Conservation (phyloP, 2,888 invertebrate species). For the Acleris cristana region DNA sequence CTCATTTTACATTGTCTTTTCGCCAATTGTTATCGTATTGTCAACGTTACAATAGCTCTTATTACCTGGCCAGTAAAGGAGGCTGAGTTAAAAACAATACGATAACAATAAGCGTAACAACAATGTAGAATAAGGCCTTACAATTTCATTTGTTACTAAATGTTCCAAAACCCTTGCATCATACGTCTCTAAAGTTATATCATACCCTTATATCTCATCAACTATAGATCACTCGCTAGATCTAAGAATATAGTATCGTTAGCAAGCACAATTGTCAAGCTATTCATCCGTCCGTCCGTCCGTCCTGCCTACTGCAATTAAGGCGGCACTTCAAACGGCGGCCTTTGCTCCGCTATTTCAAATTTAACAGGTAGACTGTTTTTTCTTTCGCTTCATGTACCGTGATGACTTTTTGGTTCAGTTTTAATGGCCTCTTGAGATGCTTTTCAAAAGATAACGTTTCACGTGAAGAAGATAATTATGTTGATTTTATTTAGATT, state of each 20-base stretch:
- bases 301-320: not conserved
- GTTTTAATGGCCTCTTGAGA: conserved; percentile 4
- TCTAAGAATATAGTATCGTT: not conserved
- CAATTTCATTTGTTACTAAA: too few species aligned
- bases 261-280: not conserved
- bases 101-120: too few species aligned
- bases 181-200: too few species aligned
- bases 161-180: too few species aligned
- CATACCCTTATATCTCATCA: too few species aligned
- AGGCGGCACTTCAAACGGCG: not conserved
- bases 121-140: too few species aligned
- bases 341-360: conserved; percentile 5
- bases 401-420: conserved; percentile 15
- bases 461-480: conserved; percentile 21
- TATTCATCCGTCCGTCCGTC: conserved; percentile 2
- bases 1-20: too few species aligned
- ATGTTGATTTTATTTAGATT: conserved; percentile 7
- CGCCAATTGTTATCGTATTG: too few species aligned
- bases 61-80: too few species aligned
- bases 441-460: conserved; percentile 15
- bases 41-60: too few species aligned
- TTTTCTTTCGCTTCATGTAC: not conserved
- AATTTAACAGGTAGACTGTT: conserved; percentile 23
- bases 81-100: too few species aligned
- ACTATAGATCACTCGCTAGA: conserved; percentile 1